Base-by-base conservation (phyloP, 2,113 vertebrate species). In the Cyprichromis sp. region DNA sequence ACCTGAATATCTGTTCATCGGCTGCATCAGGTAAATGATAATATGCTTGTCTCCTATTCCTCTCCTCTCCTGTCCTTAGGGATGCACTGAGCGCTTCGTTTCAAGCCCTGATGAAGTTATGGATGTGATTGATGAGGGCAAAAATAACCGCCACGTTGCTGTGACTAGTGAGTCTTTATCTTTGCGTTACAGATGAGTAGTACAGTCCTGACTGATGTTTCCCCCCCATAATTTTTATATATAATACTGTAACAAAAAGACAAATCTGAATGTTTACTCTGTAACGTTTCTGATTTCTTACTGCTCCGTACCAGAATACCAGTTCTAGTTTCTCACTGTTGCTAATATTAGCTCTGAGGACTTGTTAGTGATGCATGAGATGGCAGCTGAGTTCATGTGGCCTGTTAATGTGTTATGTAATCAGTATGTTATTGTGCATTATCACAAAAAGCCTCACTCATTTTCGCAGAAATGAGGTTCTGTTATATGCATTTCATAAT, bases 61-160 rank as follows among this genome's bases (percentile, higher is more conserved):
- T 63, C 10, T 71, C 9, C 14, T 81, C 42, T 61, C 24, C 13
- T 73, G 34, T 50, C 52, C 13, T 79, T 59, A 98, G 98, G 98
- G 97, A 73, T 98, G 98, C 92, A 98, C 97, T 7, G 98, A 98
- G 87, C 97, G 97, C 80, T 98, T 98, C 55, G 98, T 98, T 26
- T 98, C 97, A 93, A 98, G 98, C 86, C 98, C 98, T 0, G 97
- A 98, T 87, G 98, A 98, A 94, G 98, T 98, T 80, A 95, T 98
- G 95, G 97, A 98, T 13, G 96, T 98, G 79, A 98, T 98, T 10
- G 97, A 98, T 1, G 97, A 98, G 88, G 98, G 98, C 9, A 98
- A 98, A 91, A 92, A 97, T 6, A 98, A 98, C 90, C 98, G 98
- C 12, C 98, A 98, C 4, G 98, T 98, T 76, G 98, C 98, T 59